phyloP scores from a whole-genome alignment of 2,113 vertebrate genomes.

The Calyptomena viridis region DNA sequence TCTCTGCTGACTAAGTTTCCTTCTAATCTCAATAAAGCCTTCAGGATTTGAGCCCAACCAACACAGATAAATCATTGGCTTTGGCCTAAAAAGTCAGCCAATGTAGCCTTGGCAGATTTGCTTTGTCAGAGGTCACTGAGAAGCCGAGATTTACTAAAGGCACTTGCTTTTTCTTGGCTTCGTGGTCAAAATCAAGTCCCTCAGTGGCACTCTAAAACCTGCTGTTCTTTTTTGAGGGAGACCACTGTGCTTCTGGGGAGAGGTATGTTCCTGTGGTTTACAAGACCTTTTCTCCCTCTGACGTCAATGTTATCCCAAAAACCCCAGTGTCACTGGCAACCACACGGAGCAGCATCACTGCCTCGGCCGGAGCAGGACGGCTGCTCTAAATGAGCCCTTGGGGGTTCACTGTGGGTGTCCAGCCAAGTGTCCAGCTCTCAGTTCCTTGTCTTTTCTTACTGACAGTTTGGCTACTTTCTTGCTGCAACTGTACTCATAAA shows the following conservation, averaged over 20 bases:
- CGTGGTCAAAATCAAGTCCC: conserved; percentile 32
- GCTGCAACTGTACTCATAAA: fast-evolving
- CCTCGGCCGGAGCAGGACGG: not conserved
- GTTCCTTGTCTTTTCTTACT: not conserved
- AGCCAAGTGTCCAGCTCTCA: not conserved
- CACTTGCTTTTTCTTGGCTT: conserved; percentile 30
- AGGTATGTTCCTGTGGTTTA: conserved; percentile 34
- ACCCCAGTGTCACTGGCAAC: not conserved
- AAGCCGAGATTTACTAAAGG: conserved; percentile 20
- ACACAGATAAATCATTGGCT: conserved; percentile 33
- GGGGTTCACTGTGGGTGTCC: not conserved
- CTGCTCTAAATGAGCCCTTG: not conserved
- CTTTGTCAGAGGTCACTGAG: conserved; percentile 13
- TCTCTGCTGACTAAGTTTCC: not conserved
- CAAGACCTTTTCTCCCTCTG: not conserved
- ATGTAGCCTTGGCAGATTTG: conserved; percentile 36
- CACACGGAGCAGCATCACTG: not conserved
- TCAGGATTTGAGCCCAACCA: conserved; percentile 15
- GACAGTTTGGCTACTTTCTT: not conserved
- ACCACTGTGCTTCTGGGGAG: not conserved
- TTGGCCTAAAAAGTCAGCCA: conserved; percentile 29
- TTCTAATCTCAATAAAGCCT: conserved; percentile 29
- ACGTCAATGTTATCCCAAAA: conserved; percentile 23
- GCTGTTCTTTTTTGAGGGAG: conserved; percentile 33
- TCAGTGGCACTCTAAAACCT: not conserved